Evolutionary conservation across 2,113 vertebrate genomes (phyloP).

Genomic region (Dasyprocta punctata): DNA sequence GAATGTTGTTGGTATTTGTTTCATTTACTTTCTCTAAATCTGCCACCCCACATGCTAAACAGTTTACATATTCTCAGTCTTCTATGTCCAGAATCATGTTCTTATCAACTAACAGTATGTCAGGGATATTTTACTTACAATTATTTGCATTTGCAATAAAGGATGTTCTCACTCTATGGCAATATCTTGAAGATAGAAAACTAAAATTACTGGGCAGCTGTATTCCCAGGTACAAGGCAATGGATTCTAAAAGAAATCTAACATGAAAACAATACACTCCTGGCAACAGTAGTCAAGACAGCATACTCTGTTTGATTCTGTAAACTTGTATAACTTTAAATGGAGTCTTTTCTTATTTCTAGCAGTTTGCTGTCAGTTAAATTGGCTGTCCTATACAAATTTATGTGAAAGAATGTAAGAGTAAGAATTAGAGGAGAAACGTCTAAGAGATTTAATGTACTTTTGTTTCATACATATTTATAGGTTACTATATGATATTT

Average conservation of each 20-base stretch:
- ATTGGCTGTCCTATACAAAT: background rate
- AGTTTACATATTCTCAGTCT: background rate
- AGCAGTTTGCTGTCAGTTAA: slow-evolving; percentile 58
- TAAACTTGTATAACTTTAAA: background rate
- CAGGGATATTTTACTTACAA: slow-evolving; percentile 13
- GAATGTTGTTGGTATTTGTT: background rate
- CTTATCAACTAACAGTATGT: background rate
- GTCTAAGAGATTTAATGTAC: background rate
- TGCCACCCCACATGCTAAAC: background rate
- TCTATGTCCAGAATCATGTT: slow-evolving; percentile 44
- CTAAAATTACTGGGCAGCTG: slow-evolving; percentile 45
- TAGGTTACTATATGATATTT: background rate
- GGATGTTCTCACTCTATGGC: background rate
- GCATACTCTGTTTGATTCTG: background rate
- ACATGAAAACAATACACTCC: slow-evolving; percentile 50
- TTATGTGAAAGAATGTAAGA: background rate
- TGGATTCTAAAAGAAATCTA: slow-evolving; percentile 62
- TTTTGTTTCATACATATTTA: background rate
- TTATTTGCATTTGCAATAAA: background rate
- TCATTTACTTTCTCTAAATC: background rate
- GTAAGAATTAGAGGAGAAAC: slow-evolving; percentile 56
- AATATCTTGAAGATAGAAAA: background rate
- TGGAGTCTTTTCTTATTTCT: background rate
- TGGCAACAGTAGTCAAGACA: slow-evolving; percentile 56
- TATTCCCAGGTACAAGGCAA: slow-evolving; percentile 57